phyloP scores from a whole-genome alignment of 1,140 invertebrate species.

The Copidosoma floridanum region DNA sequence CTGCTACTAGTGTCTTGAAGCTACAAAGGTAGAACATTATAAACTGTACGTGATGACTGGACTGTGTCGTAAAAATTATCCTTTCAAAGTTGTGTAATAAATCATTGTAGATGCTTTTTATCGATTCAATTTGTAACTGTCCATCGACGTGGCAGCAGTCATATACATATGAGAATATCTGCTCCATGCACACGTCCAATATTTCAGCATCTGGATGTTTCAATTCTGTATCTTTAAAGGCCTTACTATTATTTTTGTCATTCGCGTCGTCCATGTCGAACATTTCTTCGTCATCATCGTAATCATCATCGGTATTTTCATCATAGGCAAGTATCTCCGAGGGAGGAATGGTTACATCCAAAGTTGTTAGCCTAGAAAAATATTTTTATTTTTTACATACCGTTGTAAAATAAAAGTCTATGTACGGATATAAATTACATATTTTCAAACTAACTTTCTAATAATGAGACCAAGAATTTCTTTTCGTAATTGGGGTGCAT shows the following conservation, averaged over 20 bases:
- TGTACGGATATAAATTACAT: too few relatives aligned
- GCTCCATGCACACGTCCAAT: constrained; percentile 66
- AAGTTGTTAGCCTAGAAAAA: constrained; percentile 60
- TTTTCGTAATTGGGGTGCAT: constrained; percentile 61
- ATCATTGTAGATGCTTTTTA: constrained; percentile 54
- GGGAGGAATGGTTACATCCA: constrained; percentile 68
- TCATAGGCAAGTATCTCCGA: constrained; percentile 56
- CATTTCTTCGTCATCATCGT: constrained; percentile 44
- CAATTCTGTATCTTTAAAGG: constrained; percentile 32
- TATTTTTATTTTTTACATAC: constrained; percentile 17
- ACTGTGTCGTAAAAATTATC: constrained; percentile 71
- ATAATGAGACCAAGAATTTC: constrained; percentile 65
- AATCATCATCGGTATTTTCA: constrained; percentile 45
- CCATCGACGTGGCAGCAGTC: constrained; percentile 49
- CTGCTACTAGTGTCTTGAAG: constrained; percentile 64
- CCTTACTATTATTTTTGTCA: constrained; percentile 43
- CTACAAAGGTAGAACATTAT: constrained; percentile 75
- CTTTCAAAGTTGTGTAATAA: constrained; percentile 69
- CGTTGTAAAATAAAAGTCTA: background rate
- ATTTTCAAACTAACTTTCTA: too few relatives aligned
- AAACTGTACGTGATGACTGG: constrained; percentile 76
- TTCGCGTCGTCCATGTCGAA: constrained; percentile 54
- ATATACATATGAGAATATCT: constrained; percentile 62
- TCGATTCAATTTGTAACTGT: constrained; percentile 47
- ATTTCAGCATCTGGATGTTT: constrained; percentile 59